Evolutionary conservation across 2,888 invertebrate species (phyloP), one percentile per base, ranked within the genome.

Genomic region (Onchidella celtica): DNA sequence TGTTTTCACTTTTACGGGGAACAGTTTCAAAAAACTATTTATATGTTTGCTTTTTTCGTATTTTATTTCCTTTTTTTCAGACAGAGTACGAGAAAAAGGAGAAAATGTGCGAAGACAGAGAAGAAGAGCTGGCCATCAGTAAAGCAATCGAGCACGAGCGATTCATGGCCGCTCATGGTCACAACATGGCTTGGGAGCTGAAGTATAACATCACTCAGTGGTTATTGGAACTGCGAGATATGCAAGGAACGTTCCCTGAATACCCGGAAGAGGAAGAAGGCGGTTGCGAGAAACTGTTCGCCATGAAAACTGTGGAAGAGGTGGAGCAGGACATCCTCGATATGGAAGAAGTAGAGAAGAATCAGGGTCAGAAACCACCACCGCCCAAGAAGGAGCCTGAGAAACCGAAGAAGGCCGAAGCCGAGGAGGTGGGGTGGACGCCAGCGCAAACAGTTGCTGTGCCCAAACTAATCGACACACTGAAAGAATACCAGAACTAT

Each of bases 221-320:
- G 79, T 47, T 79, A 1, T 47, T 79, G 29, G 79, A 79, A 63
- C n/a, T 79, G 32, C 3, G 70, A 0, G 72, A 72, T 36, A 47
- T 79, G 1, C 61, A 61, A 24, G 79, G 70, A 17, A 72, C 17
- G 14, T 72, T 70, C 29, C 79, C 79, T 1, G 63, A 70, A 38
- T 79, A 79, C 63, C 79, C 79, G 4, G 32, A 29, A 11, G 79
- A 79, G 27, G 79, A 79, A 9, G 79, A 70, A 36, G 79, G 79
- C n/a, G 79, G 79, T 1, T 79, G 72, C 34, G 70, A 72, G 32
- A 24, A 27, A n/a, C 34, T 79, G 0, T 79, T 79, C 29, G 24
- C 68, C n/a, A 57, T 47, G 63, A 79, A 79, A 34, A 79, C 79
- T 4, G 72, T 61, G 21, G 72, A 72, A 2, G 40, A 79, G 17